Evolutionary conservation across 2,113 vertebrate species (phyloP).

Genomic region (Grus americana): DNA sequence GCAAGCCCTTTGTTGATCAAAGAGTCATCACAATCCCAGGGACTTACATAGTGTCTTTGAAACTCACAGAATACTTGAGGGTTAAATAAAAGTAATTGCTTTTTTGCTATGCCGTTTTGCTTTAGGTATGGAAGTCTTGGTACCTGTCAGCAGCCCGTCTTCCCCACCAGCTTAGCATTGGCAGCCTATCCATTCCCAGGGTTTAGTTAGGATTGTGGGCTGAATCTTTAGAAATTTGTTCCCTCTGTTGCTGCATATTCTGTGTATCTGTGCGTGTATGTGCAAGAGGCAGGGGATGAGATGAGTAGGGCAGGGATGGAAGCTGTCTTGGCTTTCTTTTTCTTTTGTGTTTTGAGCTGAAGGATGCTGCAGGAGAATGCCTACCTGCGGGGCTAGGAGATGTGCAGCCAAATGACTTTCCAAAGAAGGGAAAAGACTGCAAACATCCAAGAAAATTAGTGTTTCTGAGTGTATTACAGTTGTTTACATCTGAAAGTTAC

Average conservation of each 20-base stretch:
- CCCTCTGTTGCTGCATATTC: neutral
- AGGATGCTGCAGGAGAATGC: rapidly evolving
- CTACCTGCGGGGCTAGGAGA: neutral
- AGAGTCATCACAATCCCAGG: neutral
- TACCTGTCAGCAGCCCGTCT: neutral
- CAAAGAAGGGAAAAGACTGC: neutral
- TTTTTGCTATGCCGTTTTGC: neutral
- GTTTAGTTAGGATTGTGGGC: neutral
- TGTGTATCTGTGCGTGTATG: neutral
- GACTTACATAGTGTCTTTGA: neutral
- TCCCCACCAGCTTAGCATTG: neutral
- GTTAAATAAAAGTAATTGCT: neutral
- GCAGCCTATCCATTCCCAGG: neutral
- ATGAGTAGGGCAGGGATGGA: neutral
- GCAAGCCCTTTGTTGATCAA: neutral
- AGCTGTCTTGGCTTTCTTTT: neutral
- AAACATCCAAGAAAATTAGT: neutral
- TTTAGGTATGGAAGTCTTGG: neutral
- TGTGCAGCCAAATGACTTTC: neutral
- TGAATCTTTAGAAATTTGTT: neutral
- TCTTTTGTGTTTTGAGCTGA: neutral
- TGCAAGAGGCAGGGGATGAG: neutral
- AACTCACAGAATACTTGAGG: neutral
- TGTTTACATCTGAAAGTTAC: neutral
- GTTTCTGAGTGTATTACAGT: neutral